Evolutionary conservation across 92 coral and sea anemone genomes (phyloP).

Genomic region (Siderastrea radians): DNA sequence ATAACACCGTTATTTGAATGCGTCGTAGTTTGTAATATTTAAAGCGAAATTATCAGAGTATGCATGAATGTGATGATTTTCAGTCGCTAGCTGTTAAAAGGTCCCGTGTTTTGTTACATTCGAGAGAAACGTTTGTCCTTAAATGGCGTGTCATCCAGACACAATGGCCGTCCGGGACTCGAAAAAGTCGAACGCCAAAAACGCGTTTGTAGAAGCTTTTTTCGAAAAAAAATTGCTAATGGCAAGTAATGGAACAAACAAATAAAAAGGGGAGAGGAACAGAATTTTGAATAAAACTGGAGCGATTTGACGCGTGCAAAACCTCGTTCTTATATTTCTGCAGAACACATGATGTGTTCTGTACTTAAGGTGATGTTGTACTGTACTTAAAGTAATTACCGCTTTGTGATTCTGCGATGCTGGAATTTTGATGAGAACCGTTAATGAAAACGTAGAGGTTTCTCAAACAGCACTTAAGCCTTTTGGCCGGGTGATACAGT

Average conservation of each 20-base stretch:
- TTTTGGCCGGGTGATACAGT: background rate
- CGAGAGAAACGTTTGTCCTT: background rate
- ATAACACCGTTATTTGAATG: background rate
- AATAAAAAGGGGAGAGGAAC: background rate
- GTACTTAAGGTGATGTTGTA: too few relatives aligned
- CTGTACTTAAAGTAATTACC: slow-evolving; percentile 13
- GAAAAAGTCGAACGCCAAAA: background rate
- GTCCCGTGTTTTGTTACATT: background rate
- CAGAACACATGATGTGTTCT: too few relatives aligned
- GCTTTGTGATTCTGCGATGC: slow-evolving; percentile 9
- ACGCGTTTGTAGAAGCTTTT: too few relatives aligned
- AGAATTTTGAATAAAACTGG: background rate
- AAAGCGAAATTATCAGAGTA: background rate
- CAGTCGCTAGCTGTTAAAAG: background rate
- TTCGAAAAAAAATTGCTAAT: too few relatives aligned
- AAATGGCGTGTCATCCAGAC: background rate
- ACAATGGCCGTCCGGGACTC: background rate
- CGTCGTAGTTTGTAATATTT: background rate
- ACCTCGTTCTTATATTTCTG: background rate
- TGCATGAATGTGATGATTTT: background rate
- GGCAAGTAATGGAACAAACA: too few relatives aligned
- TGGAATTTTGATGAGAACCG: slow-evolving; percentile 5
- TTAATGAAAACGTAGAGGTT: background rate
- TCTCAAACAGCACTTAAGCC: background rate
- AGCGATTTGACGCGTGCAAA: too few relatives aligned